phyloP scores from a whole-genome alignment of 2,888 invertebrate species.

The Erebia aethiops region DNA sequence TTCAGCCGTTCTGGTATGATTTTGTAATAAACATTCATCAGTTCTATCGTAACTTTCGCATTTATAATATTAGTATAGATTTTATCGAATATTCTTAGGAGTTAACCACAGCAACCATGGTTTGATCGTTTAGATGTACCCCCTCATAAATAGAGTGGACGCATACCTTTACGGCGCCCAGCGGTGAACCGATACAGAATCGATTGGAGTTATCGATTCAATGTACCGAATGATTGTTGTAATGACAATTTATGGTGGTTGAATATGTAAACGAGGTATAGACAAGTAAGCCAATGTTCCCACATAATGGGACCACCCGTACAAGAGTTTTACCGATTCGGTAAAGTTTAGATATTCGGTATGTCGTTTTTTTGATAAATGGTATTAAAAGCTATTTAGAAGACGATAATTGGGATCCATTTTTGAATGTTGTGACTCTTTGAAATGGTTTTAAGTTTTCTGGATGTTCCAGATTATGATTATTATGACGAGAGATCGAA shows the following conservation, averaged over 20 bases:
- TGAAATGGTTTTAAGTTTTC: not conserved
- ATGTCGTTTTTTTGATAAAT: constrained; percentile 27
- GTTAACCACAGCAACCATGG: no score
- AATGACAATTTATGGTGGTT: constrained; percentile 79
- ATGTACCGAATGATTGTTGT: constrained; percentile 73
- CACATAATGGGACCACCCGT: constrained; percentile 68
- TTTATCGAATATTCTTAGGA: not conserved
- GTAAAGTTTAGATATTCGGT: constrained; percentile 18
- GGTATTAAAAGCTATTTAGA: constrained; percentile 30
- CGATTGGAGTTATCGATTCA: constrained; percentile 56
- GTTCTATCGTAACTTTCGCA: no score
- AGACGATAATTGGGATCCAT: constrained; percentile 11
- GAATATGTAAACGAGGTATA: constrained; percentile 73
- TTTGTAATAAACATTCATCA: no score
- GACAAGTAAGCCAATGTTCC: constrained; percentile 62
- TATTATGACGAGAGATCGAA: not conserved
- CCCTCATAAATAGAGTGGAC: constrained; percentile 14
- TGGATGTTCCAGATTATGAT: not conserved
- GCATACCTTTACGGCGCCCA: constrained; percentile 56
- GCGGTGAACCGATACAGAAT: constrained; percentile 57
- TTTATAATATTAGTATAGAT: no score
- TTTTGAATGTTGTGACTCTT: constrained; percentile 16
- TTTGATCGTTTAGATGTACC: not conserved
- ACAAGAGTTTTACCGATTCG: constrained; percentile 15
- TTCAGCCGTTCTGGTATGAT: no score